Base-by-base conservation (phyloP, 2,797 vertebrate species). In the Sparus aurata region DNA sequence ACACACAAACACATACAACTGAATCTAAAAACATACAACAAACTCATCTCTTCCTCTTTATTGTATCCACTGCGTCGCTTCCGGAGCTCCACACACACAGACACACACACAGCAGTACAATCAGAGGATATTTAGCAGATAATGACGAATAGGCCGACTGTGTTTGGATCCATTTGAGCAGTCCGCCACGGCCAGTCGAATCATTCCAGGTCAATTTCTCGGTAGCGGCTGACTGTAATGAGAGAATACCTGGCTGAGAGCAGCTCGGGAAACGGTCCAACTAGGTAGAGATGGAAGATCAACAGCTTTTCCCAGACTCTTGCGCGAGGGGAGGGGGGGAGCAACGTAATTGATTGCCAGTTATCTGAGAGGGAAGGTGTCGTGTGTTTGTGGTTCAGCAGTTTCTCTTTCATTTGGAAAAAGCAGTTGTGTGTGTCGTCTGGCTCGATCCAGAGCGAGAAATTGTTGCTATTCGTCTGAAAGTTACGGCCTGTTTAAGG, bases 311-410 rank as follows among this genome's bases (percentile, higher is more conserved):
- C 79, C 79, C 74, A 66, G 59, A 50, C 70, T 72, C 65, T 47
- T 63, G 62, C 62, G 78, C 52, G 6, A 1, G 30, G 27, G 27
- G 27, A n/a, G 30, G 30, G 27, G 2, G 1, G n/a, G 67, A 55
- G 75, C 58, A 60, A 77, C 75, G 41, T 87, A 91, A 92, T 84
- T 87, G 89, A 92, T 91, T 89, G 83, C 83, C 84, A 85, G 82
- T 91, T 90, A 86, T 83, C 73, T 80, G 73, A 80, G 77, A 83
- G 55, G 75, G 76, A 79, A 74, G 50, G 64, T 78, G 60, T 91
- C 78, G 79, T 62, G 72, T 84, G 73, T 86, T 88, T 83, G 75
- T 77, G 86, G 45, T 86, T 85, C 78, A 84, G 84, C 71, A 80
- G 53, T 89, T 86, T 89, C 86, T 86, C 79, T 82, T 79, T 91